Evolutionary conservation across 2,797 vertebrate genomes (phyloP).

Genomic region (Tadarida brasiliensis): DNA sequence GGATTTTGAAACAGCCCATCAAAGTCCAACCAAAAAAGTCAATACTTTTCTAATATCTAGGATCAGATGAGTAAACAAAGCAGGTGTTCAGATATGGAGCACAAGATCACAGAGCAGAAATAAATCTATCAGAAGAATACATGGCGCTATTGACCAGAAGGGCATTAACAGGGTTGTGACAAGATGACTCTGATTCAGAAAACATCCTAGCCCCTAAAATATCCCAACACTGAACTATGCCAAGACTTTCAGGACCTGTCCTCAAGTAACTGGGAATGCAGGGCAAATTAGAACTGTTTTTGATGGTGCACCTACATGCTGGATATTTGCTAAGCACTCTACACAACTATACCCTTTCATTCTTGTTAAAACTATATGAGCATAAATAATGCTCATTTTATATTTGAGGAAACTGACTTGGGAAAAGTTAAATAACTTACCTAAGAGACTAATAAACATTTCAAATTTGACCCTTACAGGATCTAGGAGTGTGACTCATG

Average conservation of each 20-base stretch:
- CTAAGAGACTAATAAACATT: background rate
- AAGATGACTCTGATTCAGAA: background rate
- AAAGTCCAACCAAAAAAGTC: background rate
- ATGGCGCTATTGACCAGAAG: too few species aligned
- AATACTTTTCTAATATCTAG: background rate
- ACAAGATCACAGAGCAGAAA: background rate
- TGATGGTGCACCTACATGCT: background rate
- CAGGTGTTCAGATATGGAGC: background rate
- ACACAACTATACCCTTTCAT: background rate
- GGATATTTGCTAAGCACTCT: background rate
- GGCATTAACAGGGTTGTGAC: background rate
- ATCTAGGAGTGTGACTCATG: background rate
- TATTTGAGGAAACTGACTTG: background rate
- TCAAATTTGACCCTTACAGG: background rate
- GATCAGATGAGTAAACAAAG: background rate
- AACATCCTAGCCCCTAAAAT: background rate
- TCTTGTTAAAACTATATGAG: background rate
- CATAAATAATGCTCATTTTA: background rate
- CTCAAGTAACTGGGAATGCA: background rate
- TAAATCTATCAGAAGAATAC: background rate
- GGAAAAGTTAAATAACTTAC: background rate
- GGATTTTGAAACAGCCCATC: background rate
- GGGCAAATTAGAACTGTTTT: background rate
- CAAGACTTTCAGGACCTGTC: background rate
- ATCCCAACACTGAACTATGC: background rate